Conservation (phyloP, 2,888 invertebrate genomes). For the Eupithecia dodoneata region DNA sequence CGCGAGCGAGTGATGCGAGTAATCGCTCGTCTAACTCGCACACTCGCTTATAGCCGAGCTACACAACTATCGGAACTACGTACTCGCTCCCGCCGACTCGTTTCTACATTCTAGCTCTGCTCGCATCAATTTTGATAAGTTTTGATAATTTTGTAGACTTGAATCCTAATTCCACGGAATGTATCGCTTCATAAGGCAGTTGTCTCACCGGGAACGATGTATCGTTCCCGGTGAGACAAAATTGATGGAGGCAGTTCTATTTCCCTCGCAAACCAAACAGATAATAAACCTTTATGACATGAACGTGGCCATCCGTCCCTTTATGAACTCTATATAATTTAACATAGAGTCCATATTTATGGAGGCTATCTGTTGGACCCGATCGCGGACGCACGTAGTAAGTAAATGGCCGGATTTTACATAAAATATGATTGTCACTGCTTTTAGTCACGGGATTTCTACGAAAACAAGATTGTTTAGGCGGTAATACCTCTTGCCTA, state of each 20-base stretch:
- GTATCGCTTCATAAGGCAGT: too few species aligned
- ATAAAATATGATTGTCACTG: conserved; percentile 34
- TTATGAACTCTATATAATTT: conserved; percentile 39
- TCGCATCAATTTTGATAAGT: too few species aligned
- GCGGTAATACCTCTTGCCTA: not conserved
- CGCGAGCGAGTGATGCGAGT: too few species aligned
- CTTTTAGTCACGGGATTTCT: conserved; percentile 1
- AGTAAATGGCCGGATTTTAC: conserved; percentile 43
- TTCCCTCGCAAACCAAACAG: conserved; percentile 37
- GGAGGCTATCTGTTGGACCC: conserved; percentile 43
- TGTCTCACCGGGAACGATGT: too few species aligned
- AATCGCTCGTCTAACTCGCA: too few species aligned
- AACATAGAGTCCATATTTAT: conserved; percentile 29
- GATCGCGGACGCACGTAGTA: conserved; percentile 39
- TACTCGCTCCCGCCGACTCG: too few species aligned
- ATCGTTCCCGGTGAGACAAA: too few species aligned
- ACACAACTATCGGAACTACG: too few species aligned
- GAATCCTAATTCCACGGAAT: too few species aligned
- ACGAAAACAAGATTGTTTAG: not conserved
- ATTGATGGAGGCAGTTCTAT: conserved; percentile 29
- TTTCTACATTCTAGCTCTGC: too few species aligned
- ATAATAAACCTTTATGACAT: conserved; percentile 52
- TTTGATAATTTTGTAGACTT: too few species aligned
- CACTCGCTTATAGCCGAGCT: too few species aligned
- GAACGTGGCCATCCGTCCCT: conserved; percentile 48